Evolutionary conservation across 2,888 invertebrate genomes (phyloP).

Genomic region (Barypeithes pellucidus): DNA sequence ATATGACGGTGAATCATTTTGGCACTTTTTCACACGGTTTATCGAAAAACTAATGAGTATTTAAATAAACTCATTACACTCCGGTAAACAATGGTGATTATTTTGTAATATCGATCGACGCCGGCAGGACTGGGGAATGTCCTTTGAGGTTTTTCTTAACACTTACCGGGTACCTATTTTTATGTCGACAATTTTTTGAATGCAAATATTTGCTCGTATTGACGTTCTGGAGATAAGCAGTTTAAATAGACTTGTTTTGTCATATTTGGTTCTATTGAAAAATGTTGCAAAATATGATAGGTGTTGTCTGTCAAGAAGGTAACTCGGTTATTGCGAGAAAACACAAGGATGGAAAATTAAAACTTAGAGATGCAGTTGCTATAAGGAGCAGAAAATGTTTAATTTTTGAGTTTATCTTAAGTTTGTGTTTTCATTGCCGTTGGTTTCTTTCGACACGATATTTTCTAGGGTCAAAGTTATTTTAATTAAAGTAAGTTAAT

Average conservation of each 20-base stretch:
- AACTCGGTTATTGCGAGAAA: too few species aligned
- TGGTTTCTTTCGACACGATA: too few species aligned
- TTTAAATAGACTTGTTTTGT: conserved; percentile 18
- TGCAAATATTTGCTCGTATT: conserved; percentile 24
- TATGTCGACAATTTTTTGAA: conserved; percentile 25
- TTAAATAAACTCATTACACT: conserved; percentile 38
- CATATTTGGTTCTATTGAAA: conserved; percentile 1
- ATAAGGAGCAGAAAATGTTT: too few species aligned
- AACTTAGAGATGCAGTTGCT: too few species aligned
- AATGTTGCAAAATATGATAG: not conserved
- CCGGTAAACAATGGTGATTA: conserved; percentile 28
- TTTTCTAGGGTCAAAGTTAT: too few species aligned
- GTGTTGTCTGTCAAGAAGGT: too few species aligned
- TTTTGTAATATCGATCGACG: conserved; percentile 27
- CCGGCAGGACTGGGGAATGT: conserved; percentile 23
- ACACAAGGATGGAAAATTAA: too few species aligned
- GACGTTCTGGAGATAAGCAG: conserved; percentile 6
- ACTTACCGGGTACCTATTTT: conserved; percentile 9
- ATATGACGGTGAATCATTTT: conserved; percentile 27
- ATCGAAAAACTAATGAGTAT: conserved; percentile 40
- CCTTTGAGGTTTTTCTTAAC: conserved; percentile 23
- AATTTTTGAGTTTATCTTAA: too few species aligned
- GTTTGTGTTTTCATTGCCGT: too few species aligned
- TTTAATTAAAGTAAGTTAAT: too few species aligned
- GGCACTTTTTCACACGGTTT: conserved; percentile 21